These are phyloP conservation scores for Geothlypis trichas DNA, from an alignment of 2,113 vertebrate genomes.

Conservation along the genomic window DNA sequence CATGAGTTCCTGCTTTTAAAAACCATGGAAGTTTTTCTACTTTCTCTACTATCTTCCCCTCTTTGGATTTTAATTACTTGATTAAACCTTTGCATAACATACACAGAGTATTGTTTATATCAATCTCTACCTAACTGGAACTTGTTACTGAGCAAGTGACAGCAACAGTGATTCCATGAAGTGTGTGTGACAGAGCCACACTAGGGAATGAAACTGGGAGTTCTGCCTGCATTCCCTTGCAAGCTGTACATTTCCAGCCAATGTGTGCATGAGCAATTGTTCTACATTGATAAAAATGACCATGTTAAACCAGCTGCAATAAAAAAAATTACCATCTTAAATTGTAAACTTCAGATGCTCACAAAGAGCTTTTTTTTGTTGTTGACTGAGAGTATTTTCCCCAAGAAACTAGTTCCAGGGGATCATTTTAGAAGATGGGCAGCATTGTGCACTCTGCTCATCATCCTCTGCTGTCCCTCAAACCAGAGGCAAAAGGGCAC, in stretches of 20 bases:
- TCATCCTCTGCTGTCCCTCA: neutral
- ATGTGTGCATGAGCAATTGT: neutral
- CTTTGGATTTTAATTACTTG: neutral
- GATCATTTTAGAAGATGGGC: neutral
- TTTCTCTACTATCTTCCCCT: neutral
- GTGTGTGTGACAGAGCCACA: neutral
- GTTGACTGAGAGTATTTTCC: neutral
- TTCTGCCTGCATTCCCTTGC: fast-evolving
- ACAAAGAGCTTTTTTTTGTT: neutral
- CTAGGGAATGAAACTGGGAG: neutral
- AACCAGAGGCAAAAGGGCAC: neutral
- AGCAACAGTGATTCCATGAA: neutral
- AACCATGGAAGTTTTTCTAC: neutral
- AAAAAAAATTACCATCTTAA: neutral
- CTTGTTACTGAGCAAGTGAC: neutral
- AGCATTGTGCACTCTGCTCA: neutral
- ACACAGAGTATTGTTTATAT: neutral
- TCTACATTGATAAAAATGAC: neutral
- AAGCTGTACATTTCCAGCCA: fast-evolving
- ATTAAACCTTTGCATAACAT: neutral
- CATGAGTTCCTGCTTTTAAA: neutral
- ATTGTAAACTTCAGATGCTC: neutral
- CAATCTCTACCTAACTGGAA: neutral
- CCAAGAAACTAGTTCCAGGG: neutral
- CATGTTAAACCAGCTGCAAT: neutral